Percentiles rank a stretch among this genome's conserved stretches.
Conservation (phyloP, 2,888 invertebrate species). For the Parelbella ahira region DNA sequence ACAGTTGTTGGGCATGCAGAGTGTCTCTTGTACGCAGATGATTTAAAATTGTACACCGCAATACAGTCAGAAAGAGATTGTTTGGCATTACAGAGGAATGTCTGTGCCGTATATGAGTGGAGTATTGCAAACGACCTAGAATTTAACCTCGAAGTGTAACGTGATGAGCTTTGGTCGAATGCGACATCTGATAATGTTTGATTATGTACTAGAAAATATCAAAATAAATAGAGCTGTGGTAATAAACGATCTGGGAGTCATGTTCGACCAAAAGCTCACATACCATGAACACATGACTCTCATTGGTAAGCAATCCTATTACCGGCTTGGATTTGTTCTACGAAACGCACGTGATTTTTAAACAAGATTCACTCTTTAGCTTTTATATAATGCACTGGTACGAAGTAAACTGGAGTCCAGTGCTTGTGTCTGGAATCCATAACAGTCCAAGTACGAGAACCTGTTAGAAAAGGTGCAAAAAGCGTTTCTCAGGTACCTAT, state of each 20-base stretch:
- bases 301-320: neutral
- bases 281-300: neutral
- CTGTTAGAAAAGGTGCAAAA: slow-evolving; percentile 8
- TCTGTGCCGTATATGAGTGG: neutral
- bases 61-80: neutral
- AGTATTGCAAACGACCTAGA: neutral
- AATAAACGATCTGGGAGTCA: neutral
- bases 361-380: neutral
- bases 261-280: neutral
- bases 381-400: neutral
- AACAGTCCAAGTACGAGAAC: neutral
- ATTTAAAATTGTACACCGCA: neutral
- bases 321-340: neutral
- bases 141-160: neutral
- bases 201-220: neutral
- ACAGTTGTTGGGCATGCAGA: neutral
- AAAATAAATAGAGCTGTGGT: neutral
- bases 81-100: neutral
- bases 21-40: neutral
- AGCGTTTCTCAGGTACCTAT: neutral
- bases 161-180: neutral
- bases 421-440: neutral
- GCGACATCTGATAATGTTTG: neutral
- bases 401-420: neutral
- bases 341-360: neutral